Evolutionary conservation across 2,113 vertebrate species (phyloP), one percentile per base, ranked within the genome.

Genomic region (Calidris pugnax): DNA sequence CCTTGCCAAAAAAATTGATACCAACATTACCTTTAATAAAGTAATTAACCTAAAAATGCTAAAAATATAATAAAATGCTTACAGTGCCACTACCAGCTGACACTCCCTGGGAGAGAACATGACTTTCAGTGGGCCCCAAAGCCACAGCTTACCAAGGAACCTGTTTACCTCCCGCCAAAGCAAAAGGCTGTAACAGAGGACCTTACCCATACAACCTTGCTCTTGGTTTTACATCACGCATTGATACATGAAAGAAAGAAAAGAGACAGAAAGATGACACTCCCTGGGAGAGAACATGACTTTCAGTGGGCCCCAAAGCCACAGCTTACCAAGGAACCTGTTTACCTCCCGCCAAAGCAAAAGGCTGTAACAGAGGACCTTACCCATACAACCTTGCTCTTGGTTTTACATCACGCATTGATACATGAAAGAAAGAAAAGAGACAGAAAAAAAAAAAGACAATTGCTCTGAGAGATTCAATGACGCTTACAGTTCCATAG

Each of bases 51-150:
- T 21, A 33, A 59, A 91, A 57, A 19, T 12, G 21, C 18, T 30
- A 37, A 47, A 79, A 75, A 41, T 16, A 15, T 14, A 78, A 43
- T 32, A 59, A 66, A 85, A 35, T 2, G 1, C n/a, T 87, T 33
- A 37, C 11, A 18, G 33, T 57, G 60, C 13, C n/a, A 19, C 51
- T 51, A 41, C 9, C 51, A 91, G 9, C 14, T 17, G 11, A 57
- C 41, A n/a, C 0, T 0, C 26, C 9, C 35, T 66, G 51, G 18
- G 43, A 43, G 7, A 71, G 4, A 87, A 71, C 0, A 0, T 3
- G 23, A 22, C 32, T 62, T 47, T 13, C 13, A 56, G 15, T 1
- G 2, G 12, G 1, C 8, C 16, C 39, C 33, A 50, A 47, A 84
- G 30, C 9, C 37, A 71, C 4, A 32, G 51, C 22, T 77, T 80